A percentile compares a stretch with the other conserved stretches of the same genome.
Evolutionary conservation across 2,797 vertebrate species (phyloP).

Genomic region (Notolepis coatsorum): DNA sequence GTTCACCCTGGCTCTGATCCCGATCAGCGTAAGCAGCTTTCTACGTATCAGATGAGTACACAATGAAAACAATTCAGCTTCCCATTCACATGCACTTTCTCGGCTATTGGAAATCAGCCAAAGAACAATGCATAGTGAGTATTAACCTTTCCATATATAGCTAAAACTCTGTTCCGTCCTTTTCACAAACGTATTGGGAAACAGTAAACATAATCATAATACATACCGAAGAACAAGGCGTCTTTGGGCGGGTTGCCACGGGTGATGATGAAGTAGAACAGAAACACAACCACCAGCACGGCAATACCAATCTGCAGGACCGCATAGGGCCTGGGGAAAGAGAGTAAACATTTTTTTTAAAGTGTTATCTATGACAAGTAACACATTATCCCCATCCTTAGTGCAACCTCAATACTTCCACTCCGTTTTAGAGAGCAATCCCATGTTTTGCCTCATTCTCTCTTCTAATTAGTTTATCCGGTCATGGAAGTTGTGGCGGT

Average conservation of each 20-base stretch:
- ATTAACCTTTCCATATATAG: constrained; percentile 28
- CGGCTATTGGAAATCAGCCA: constrained; percentile 8
- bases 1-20: constrained; percentile 59
- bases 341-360: constrained; percentile 19
- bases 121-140: constrained; percentile 24
- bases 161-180: constrained; percentile 8
- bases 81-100: constrained; percentile 20
- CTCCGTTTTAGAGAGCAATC: constrained; percentile 36
- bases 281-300: constrained; percentile 74
- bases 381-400: constrained; percentile 8
- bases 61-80: constrained; percentile 60
- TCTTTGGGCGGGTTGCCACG: constrained; percentile 81
- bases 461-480: constrained; percentile 54
- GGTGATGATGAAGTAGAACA: constrained; percentile 76
- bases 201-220: constrained; percentile 21
- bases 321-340: constrained; percentile 63
- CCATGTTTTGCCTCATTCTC: constrained; percentile 63
- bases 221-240: constrained; percentile 85
- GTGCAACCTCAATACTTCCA: constrained; percentile 9
- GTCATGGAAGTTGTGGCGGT: constrained; percentile 33
- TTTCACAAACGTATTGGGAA: constrained; percentile 31
- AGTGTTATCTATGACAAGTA: constrained; percentile 30
- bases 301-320: constrained; percentile 68
- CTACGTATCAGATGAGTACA: constrained; percentile 55
- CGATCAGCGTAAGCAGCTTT: constrained; percentile 74